Evolutionary conservation across 2,888 invertebrate genomes (phyloP), one percentile per base, ranked within the genome.

Genomic region (Lamproptera curius): DNA sequence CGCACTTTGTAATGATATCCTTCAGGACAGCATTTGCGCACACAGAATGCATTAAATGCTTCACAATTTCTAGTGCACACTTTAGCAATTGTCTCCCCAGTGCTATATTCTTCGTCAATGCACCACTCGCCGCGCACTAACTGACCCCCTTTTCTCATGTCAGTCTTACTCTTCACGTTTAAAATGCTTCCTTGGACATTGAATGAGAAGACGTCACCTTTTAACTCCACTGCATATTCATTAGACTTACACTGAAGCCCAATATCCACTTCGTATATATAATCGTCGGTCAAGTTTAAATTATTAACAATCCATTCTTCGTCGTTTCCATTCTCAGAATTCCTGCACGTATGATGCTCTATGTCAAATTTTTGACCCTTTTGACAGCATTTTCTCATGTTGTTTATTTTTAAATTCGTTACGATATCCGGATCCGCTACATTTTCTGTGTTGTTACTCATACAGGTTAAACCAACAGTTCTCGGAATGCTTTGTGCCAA

Each of bases 1-100:
- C 64, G 55, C 2, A 75, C 71, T 51, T 59, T 69, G 50, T 70
- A 90, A 59, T 90, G 88, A 34, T 89, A 61, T 10, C 90, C 90
- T 16, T 88, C 72, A 1, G 88, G 87, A 59, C 90, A 90, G 56
- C 90, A 90, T 61, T 90, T 90, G 46, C 77, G 81, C 2, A 90
- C 53, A 55, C 89, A 88, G 53, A 62, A 76, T 2, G 83, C 83
- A 16, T 68, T 76, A 53, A 70, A 83, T 2, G 54, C 56, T 0
- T 61, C 52, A 54, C 79, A 84, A 49, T 80, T 66, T 9, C 54
- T 55, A 2, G 79, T 67, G 55, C 88, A 88, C 9, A 76, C 75
- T 26, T 82, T 73, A 20, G 76, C 84, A 2, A 88, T 60, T 31
- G 81, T 50, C 15, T 56, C 59, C 0, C 54, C 43, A 3, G 57